phyloP scores from a whole-genome alignment of 1,140 invertebrate species.

The Hetaerina americana region DNA sequence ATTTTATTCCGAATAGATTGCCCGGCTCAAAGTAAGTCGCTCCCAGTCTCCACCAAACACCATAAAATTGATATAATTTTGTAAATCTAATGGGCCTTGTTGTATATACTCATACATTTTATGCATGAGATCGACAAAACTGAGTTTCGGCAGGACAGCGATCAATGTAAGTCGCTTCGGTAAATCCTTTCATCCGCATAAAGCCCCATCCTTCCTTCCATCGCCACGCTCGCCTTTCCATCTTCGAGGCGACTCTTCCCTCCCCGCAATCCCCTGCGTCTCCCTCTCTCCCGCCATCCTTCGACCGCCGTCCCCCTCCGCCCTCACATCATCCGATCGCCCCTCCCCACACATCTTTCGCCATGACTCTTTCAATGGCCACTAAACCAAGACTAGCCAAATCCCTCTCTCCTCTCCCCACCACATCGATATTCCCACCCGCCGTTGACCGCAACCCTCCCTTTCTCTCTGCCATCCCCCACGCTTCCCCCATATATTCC shows the following conservation, averaged over 20 bases:
- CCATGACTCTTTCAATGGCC: background rate
- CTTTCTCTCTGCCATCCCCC: too few species aligned
- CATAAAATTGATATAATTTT: too few species aligned
- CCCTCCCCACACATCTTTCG: background rate
- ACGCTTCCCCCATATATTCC: too few species aligned
- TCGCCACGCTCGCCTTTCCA: background rate
- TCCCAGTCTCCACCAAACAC: too few species aligned
- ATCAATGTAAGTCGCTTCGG: too few species aligned
- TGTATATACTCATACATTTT: too few species aligned
- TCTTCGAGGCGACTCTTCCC: background rate
- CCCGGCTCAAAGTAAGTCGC: too few species aligned
- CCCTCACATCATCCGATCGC: background rate
- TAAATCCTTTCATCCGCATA: background rate
- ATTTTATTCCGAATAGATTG: too few species aligned
- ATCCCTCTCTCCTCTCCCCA: background rate
- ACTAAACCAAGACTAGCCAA: background rate
- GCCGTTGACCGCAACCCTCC: background rate
- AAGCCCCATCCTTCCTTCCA: background rate
- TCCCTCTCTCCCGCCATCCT: slow-evolving; percentile 1
- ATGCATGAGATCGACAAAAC: too few species aligned
- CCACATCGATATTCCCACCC: background rate
- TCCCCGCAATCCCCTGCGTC: background rate
- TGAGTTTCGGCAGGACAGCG: too few species aligned
- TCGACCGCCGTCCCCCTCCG: background rate
- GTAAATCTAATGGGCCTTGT: too few species aligned